Evolutionary conservation across 2,113 vertebrate species (phyloP), one percentile per base, ranked within the genome.

Genomic region (Trachemys scripta): DNA sequence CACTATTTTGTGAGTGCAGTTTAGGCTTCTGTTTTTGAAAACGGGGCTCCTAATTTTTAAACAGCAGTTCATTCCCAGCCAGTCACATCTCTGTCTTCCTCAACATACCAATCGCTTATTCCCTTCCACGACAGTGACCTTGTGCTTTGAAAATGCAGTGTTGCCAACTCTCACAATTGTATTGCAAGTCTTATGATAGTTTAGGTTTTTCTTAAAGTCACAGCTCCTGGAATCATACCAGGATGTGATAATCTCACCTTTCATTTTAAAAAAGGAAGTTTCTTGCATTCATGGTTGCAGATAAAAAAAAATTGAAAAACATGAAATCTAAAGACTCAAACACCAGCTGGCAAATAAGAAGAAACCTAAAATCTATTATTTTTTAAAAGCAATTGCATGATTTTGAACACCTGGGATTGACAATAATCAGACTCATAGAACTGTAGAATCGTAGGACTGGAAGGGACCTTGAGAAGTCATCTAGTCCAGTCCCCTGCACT

Each of bases 51-150:
- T 88, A 5, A 89, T 90, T 94, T 96, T 82, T 85, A 62, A 62
- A 62, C 29, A 62, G 59, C 42, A 1, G 0, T 93, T 8, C 38
- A 51, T 51, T 89, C 1, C 0, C 50, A 79, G 42, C 45, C 76
- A 78, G 78, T 38, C 0, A 0, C 16, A 59, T 84, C 16, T 85
- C 7, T 10, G 80, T 51, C 27, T 12, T 95, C 51, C 49, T 76
- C 89, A 84, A 87, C n/a, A 4, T 89, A 87, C 76, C 88, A 85
- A 59, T 49, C 57, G 13, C 11, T 1, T 84, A 72, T 95, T 89
- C 83, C 54, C 88, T 96, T 89, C 90, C 8, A 35, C 50, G 35
- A 90, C 90, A 79, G 54, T 88, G 92, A 95, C 95, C 95, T 95
- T 90, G 50, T 0, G 2, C 83, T 88, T 90, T 89, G 83, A 95